Conservation (phyloP, 2,888 invertebrate species). For the Torymus aiolomorphi region DNA sequence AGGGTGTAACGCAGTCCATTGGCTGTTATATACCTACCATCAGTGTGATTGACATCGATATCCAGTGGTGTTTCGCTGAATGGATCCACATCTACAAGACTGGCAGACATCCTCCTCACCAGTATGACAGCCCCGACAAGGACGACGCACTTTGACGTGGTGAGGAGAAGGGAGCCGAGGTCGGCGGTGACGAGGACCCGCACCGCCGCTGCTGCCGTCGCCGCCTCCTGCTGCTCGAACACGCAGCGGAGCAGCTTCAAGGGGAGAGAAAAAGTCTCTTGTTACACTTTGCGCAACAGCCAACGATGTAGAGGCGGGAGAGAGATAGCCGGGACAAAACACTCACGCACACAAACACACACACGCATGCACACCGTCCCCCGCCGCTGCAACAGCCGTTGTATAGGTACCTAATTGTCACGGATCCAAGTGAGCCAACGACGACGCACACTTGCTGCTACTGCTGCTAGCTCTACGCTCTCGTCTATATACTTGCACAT, state of each 20-base stretch:
- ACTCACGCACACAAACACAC: background rate
- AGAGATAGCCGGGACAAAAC: background rate
- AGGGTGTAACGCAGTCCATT: too few species aligned
- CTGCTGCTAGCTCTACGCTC: too few species aligned
- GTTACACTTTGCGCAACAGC: too few species aligned
- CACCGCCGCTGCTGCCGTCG: slow-evolving; percentile 16
- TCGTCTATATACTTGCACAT: background rate
- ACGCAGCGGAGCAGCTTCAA: slow-evolving; percentile 39
- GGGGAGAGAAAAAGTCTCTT: background rate
- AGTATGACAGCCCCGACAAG: slow-evolving; percentile 37
- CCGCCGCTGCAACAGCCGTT: too few species aligned
- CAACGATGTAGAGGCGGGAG: too few species aligned
- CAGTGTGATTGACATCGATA: slow-evolving; percentile 61
- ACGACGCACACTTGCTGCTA: too few species aligned
- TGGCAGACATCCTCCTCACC: slow-evolving; percentile 64
- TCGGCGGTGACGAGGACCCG: slow-evolving; percentile 35
- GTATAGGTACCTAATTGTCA: too few species aligned
- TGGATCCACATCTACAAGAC: slow-evolving; percentile 67
- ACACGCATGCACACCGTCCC: too few species aligned
- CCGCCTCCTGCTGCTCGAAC: slow-evolving; percentile 26
- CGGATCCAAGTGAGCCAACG: too few species aligned
- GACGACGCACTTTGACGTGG: slow-evolving; percentile 39
- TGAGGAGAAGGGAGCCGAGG: slow-evolving; percentile 24
- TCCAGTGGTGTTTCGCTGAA: slow-evolving; percentile 70
- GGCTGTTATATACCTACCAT: slow-evolving; percentile 61